Evolutionary conservation across 2,113 vertebrate genomes (phyloP).

Genomic region (Toxotes chatareus): DNA sequence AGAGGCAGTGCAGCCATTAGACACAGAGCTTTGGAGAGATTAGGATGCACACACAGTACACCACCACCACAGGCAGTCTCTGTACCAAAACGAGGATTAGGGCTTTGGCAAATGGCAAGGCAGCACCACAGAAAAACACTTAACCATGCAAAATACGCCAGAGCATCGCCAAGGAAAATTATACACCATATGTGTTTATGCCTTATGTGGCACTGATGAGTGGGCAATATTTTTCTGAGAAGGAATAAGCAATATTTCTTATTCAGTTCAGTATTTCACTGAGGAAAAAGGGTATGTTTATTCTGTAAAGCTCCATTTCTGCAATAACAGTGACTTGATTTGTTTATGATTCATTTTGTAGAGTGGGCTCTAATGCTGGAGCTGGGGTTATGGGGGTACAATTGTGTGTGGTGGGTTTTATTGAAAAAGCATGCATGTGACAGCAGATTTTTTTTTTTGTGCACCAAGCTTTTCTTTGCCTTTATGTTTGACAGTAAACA

Average conservation of each 20-base stretch:
- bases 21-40: slow-evolving; percentile 82
- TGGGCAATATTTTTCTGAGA: slow-evolving; percentile 56
- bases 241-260: slow-evolving; percentile 41
- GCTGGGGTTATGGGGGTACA: slow-evolving; percentile 54
- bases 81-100: slow-evolving; percentile 78
- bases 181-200: slow-evolving; percentile 43
- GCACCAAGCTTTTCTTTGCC: slow-evolving; percentile 7
- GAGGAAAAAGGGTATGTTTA: slow-evolving; percentile 33
- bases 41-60: slow-evolving; percentile 76
- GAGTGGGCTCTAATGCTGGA: slow-evolving; percentile 45
- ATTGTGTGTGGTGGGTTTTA: slow-evolving; percentile 58
- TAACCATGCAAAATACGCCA: slow-evolving; percentile 43
- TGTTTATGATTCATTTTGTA: slow-evolving; percentile 66
- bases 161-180: slow-evolving; percentile 37
- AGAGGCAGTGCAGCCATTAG: slow-evolving; percentile 77
- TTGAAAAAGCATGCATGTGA: slow-evolving; percentile 41
- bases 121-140: slow-evolving; percentile 50
- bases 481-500: slow-evolving; percentile 34
- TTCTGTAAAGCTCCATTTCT: slow-evolving; percentile 58
- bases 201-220: slow-evolving; percentile 51
- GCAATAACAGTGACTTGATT: slow-evolving; percentile 58
- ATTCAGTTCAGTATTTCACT: slow-evolving; percentile 46
- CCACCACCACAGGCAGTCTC: slow-evolving; percentile 71
- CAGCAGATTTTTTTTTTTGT: slow-evolving; percentile 44
- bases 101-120: slow-evolving; percentile 57